Percentiles rank a stretch among this genome's conserved stretches.
phyloP scores from a whole-genome alignment of 1,140 invertebrate genomes.

The Orius insidiosus region DNA sequence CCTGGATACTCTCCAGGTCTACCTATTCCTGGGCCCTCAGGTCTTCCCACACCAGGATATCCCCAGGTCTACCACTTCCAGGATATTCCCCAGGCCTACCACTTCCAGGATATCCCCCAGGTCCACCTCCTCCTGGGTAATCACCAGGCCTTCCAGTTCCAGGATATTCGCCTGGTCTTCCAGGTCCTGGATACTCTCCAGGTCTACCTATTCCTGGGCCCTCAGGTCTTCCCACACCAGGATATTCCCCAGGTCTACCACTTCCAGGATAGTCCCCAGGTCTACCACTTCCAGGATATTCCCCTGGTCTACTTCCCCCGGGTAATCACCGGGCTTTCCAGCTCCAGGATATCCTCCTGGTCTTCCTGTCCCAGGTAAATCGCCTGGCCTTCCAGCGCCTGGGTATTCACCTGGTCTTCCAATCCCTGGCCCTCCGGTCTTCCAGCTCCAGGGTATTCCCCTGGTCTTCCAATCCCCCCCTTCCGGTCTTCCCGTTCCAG shows the following conservation, averaged over 20 bases:
- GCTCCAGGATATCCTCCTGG: conserved; percentile 4
- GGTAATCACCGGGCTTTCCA: conserved; percentile 3
- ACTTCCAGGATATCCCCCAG: conserved; percentile 10
- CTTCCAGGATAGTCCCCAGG: conserved; percentile 10
- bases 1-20: conserved; percentile 3
- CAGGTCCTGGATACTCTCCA: conserved; percentile 13
- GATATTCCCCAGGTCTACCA: conserved; percentile 4
- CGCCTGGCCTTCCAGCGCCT: conserved; percentile 11
- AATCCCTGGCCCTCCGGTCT: conserved; percentile 2
- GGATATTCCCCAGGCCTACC: conserved; percentile 1
- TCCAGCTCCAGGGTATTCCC: conserved; percentile 14
- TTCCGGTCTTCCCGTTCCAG: not conserved
- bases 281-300: conserved; percentile 3
- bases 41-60: too few relatives aligned
- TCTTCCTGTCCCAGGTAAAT: conserved; percentile 10
- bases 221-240: conserved; percentile 11
- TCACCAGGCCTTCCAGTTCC: conserved; percentile 14
- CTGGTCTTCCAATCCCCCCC: conserved; percentile 9
- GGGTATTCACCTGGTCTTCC: conserved; percentile 12
- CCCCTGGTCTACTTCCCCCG: conserved; percentile 3
- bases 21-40: too few relatives aligned
- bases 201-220: conserved; percentile 11
- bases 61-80: conserved; percentile 10
- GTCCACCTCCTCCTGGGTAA: conserved; percentile 11
- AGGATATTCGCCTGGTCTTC: conserved; percentile 11